Evolutionary conservation across 2,888 invertebrate genomes (phyloP).

Genomic region (Acronicta aceris): DNA sequence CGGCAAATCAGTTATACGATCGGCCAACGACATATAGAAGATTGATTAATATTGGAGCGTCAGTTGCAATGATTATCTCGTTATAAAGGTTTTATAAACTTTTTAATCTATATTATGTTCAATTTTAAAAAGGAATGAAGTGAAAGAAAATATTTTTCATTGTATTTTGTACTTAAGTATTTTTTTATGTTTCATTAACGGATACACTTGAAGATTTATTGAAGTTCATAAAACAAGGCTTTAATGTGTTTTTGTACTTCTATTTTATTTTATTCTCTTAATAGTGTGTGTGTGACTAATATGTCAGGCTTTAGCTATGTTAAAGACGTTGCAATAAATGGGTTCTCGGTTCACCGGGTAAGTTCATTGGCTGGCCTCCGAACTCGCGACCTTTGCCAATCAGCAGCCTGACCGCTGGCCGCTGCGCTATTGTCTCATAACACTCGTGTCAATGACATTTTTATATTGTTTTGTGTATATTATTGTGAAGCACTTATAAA

Average conservation of each 20-base stretch:
- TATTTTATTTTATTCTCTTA: no score
- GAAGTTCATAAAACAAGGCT: neutral
- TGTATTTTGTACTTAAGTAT: no score
- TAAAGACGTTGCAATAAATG: conserved; percentile 9
- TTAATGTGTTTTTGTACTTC: neutral
- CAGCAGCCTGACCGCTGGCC: conserved; percentile 21
- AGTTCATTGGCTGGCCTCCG: conserved; percentile 26
- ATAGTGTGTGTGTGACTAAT: conserved; percentile 5
- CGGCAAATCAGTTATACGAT: no score
- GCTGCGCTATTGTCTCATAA: conserved; percentile 19
- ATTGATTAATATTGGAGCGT: no score
- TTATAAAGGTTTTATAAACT: no score
- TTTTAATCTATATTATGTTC: no score
- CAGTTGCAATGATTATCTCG: no score
- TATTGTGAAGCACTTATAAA: conserved; percentile 10
- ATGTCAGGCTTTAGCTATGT: conserved; percentile 2
- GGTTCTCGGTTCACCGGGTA: conserved; percentile 32
- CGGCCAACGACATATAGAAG: no score
- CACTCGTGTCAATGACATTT: conserved; percentile 20
- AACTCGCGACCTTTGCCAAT: conserved; percentile 28
- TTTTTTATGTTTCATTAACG: no score
- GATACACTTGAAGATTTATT: no score
- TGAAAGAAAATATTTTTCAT: no score
- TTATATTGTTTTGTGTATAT: conserved; percentile 22
- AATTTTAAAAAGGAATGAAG: no score